Evolutionary conservation across 2,888 invertebrate species (phyloP).

Genomic region (Steinernema hermaphroditum): DNA sequence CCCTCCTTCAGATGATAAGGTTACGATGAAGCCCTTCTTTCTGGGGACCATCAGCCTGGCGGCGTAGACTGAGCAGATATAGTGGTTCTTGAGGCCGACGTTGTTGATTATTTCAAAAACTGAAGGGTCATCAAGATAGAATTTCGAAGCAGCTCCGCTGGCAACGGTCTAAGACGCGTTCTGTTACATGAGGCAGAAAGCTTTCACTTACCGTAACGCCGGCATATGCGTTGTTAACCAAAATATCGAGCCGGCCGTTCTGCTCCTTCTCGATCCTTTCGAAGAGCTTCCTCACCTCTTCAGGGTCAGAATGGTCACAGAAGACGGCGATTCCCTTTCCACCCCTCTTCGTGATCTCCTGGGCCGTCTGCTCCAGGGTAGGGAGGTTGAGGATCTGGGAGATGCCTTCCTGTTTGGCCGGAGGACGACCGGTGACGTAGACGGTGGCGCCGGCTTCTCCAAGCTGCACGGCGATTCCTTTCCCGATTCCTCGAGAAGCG

Average conservation of each 20-base stretch:
- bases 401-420: conserved; percentile 13
- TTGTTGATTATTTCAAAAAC: conserved; percentile 68
- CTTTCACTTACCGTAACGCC: conserved; percentile 25
- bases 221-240: conserved; percentile 68
- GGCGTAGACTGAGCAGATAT: conserved; percentile 68
- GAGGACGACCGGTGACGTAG: conserved; percentile 39
- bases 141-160: conserved; percentile 52
- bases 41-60: conserved; percentile 68
- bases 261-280: conserved; percentile 65
- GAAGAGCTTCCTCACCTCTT: conserved; percentile 65
- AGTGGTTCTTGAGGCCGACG: conserved; percentile 69
- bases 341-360: conserved; percentile 63
- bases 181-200: background rate
- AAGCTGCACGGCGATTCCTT: conserved; percentile 42
- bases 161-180: conserved; percentile 31
- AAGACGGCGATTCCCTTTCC: conserved; percentile 66
- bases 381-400: conserved; percentile 30
- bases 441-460: conserved; percentile 41
- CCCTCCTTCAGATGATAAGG: conserved; percentile 68
- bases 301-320: conserved; percentile 67
- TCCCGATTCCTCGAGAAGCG: conserved; percentile 43
- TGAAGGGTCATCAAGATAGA: conserved; percentile 65
- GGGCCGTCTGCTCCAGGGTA: conserved; percentile 46
- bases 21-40: conserved; percentile 68
- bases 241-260: conserved; percentile 66